A percentile compares a stretch with the other conserved stretches of the same genome.
These are phyloP conservation scores for Papilio protenor DNA, from an alignment of 2,888 invertebrate genomes.

Conservation along the genomic window DNA sequence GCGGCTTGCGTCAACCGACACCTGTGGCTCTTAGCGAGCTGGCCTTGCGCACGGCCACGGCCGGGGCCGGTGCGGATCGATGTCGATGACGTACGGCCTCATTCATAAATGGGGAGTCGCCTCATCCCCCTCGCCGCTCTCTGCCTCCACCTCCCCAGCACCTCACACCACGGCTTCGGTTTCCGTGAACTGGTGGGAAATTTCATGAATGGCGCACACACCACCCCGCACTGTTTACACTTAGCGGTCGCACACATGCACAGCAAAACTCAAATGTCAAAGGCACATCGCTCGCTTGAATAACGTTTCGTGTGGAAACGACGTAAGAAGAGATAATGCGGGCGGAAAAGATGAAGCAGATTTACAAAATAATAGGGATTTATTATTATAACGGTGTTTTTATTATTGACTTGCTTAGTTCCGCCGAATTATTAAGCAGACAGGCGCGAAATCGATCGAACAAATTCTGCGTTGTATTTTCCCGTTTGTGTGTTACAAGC, in stretches of 20 bases:
- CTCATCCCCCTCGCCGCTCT: slow-evolving; percentile 52
- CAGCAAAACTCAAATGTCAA: slow-evolving; percentile 31
- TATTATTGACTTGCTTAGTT: background rate
- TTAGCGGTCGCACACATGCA: slow-evolving; percentile 1
- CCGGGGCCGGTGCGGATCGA: slow-evolving; percentile 66
- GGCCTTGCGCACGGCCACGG: slow-evolving; percentile 78
- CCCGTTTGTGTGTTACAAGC: background rate
- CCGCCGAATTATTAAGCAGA: background rate
- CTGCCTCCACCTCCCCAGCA: slow-evolving; percentile 46
- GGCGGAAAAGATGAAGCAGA: background rate
- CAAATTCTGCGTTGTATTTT: background rate
- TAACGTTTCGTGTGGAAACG: slow-evolving; percentile 26
- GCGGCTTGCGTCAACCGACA: slow-evolving; percentile 71
- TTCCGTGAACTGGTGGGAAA: slow-evolving; percentile 59
- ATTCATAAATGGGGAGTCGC: slow-evolving; percentile 78
- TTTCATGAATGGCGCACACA: slow-evolving; percentile 76
- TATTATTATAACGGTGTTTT: background rate
- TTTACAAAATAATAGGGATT: background rate
- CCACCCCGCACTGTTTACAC: slow-evolving; percentile 47
- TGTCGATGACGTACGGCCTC: slow-evolving; percentile 80
- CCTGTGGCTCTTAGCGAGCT: slow-evolving; percentile 72
- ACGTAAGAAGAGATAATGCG: background rate
- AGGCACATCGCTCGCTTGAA: slow-evolving; percentile 14
- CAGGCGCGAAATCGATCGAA: background rate
- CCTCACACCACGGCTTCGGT: slow-evolving; percentile 57